These are phyloP conservation scores for Pterocles burchelli DNA, from an alignment of 2,113 vertebrate species.

Conservation along the genomic window DNA sequence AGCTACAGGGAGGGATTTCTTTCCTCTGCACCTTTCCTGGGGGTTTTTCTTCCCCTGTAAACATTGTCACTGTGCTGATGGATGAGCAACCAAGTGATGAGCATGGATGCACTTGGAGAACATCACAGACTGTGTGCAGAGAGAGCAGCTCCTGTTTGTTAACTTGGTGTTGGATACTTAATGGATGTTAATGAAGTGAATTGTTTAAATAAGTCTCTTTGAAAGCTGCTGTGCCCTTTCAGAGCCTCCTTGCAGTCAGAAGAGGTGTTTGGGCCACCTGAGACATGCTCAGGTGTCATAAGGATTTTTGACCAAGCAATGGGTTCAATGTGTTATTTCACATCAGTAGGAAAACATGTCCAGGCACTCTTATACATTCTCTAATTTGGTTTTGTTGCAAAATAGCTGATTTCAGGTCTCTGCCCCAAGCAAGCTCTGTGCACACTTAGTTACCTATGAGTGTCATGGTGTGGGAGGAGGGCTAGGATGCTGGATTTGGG, in stretches of 20 bases:
- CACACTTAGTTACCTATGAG: no score
- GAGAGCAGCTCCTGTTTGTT: neutral
- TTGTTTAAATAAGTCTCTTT: neutral
- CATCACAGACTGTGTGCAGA: accelerated
- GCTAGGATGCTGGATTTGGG: neutral
- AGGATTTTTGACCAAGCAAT: neutral
- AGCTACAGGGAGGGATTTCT: neutral
- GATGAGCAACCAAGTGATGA: neutral
- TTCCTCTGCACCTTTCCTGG: neutral
- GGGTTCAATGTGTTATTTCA: neutral
- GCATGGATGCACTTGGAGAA: accelerated
- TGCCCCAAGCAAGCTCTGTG: neutral
- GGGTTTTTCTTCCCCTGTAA: neutral
- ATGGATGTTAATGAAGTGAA: neutral
- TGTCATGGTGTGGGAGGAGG: neutral
- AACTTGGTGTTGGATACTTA: neutral
- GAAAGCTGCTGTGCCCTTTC: neutral
- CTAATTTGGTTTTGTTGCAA: neutral
- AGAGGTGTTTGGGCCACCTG: neutral
- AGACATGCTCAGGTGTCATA: neutral
- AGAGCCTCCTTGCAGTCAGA: neutral
- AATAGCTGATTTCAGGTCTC: neutral
- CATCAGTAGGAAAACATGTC: neutral
- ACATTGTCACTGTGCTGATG: accelerated
- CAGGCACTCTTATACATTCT: accelerated